Evolutionary conservation across 2,888 invertebrate species (phyloP), one percentile per base, ranked within the genome.

Genomic region (Synanthedon myopaeformis): DNA sequence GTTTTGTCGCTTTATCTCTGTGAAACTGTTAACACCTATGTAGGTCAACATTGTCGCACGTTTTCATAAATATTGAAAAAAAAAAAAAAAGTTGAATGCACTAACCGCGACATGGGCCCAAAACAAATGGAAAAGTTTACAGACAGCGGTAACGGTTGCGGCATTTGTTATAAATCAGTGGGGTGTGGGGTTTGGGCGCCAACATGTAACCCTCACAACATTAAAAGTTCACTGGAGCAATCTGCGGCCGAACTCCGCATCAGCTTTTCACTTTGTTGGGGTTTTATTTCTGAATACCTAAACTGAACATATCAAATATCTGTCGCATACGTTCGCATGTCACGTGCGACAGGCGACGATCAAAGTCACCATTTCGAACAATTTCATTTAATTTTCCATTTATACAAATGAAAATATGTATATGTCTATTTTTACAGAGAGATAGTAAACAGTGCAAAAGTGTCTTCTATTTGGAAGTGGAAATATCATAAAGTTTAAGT

Each of bases 201-300:
- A 13, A 13, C n/a, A n/a, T 45, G 45, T 45, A 23, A 49, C 17
- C 49, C 49, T 49, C 49, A 23, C 49, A 49, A 69, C 71, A 70
- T 73, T 70, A 72, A 69, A 74, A 70, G 68, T 69, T 66, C 64
- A 58, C 58, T 58, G 62, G 59, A 58, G 58, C 61, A 60, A 55
- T 45, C 59, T 59, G 59, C 62, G 58, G 61, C 55, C 59, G 60
- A 63, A 61, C 60, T 61, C 59, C 59, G 60, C 66, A 61, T 64
- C 72, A 67, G 74, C 75, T 79, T 76, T 78, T 77, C 79, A 80
- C 77, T 81, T 79, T 79, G 77, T 73, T 65, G 69, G 69, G 69
- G 66, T 76, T 78, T 76, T 72, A 73, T 72, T 71, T 51, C 12
- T 67, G 66, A 61, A 67, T 67, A 59, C 61, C 59, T 53, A 54